Base-by-base conservation (phyloP, 2,113 vertebrate genomes). In the Oplegnathus fasciatus region DNA sequence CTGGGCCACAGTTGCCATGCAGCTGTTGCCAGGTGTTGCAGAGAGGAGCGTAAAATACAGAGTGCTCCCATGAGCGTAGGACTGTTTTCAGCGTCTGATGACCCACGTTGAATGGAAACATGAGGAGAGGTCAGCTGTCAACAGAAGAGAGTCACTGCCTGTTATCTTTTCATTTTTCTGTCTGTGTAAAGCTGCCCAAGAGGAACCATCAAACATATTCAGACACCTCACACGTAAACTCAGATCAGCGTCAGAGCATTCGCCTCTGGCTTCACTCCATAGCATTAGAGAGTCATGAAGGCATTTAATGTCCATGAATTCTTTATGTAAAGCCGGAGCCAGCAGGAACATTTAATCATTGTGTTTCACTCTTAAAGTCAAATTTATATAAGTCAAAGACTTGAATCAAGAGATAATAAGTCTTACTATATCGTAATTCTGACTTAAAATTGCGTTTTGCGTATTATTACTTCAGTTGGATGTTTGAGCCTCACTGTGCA, bases 1-100 rank as follows among this genome's bases (percentile, higher is more conserved):
- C 89, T 34, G 74, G 67, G 91, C 62, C 74, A 84, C 90, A 42
- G 90, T 89, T 87, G 78, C 86, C 66, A 83, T 61, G 85, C 18
- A 13, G 72, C 40, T 17, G 88, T 88, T 90, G 88, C 85, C 82
- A 91, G 86, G 84, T 28, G 83, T 84, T 74, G 26, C 80, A 77
- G 17, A 52, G 70, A 48, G 70, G n/a, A 50, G 15, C 30, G 60
- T 62, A 34, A 80, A 86, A 62, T 17, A 75, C 78, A 5, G 50
- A 55, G 48, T 20, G 32, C 17, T 24, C 34, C 20, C 10, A 32
- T n/a, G 32, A 6, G 32, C 20, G 78, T 18, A 34, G 15, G 26
- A 5, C 26, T 40, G 58, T 52, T 69, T 61, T 55, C 42, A 52
- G 24, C 44, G 22, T 44, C 7, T 75, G 28, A 60, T 44, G 48